Evolutionary conservation across 2,113 vertebrate species (phyloP).

Genomic region (Eulemur macaco): DNA sequence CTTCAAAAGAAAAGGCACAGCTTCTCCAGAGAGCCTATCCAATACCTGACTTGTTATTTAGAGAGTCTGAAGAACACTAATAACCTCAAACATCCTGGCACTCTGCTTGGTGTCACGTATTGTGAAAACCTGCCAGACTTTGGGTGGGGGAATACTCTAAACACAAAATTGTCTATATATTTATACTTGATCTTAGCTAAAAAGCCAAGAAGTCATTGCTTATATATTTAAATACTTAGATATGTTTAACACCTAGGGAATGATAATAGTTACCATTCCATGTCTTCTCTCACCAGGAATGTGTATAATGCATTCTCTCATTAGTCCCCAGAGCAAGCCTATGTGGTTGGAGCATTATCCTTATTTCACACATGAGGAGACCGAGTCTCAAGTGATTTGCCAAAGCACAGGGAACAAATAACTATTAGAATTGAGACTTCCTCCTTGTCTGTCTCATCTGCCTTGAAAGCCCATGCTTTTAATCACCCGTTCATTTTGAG

Average conservation of each 20-base stretch:
- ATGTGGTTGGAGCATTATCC: not conserved
- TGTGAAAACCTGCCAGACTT: not conserved
- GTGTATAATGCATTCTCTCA: not conserved
- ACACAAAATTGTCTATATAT: conserved; percentile 10
- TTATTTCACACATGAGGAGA: not conserved
- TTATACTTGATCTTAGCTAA: too few relatives aligned
- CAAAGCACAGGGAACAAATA: not conserved
- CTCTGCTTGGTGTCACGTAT: not conserved
- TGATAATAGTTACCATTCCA: not conserved
- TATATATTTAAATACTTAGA: too few relatives aligned
- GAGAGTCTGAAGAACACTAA: not conserved
- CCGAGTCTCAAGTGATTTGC: not conserved
- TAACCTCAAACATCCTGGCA: not conserved
- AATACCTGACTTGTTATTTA: not conserved
- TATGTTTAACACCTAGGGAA: not conserved
- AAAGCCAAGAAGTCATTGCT: too few relatives aligned
- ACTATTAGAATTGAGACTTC: not conserved
- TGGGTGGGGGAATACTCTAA: not conserved
- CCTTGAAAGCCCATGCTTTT: not conserved
- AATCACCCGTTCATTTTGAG: conserved; percentile 15
- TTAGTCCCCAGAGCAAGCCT: not conserved
- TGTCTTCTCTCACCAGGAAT: not conserved
- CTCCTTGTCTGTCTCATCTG: not conserved
- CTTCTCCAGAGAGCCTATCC: not conserved
- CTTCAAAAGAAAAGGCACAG: not conserved